A percentile compares a stretch with the other conserved stretches of the same genome.
Evolutionary conservation across 2,797 vertebrate species (phyloP).

Genomic region (Monodelphis domestica): DNA sequence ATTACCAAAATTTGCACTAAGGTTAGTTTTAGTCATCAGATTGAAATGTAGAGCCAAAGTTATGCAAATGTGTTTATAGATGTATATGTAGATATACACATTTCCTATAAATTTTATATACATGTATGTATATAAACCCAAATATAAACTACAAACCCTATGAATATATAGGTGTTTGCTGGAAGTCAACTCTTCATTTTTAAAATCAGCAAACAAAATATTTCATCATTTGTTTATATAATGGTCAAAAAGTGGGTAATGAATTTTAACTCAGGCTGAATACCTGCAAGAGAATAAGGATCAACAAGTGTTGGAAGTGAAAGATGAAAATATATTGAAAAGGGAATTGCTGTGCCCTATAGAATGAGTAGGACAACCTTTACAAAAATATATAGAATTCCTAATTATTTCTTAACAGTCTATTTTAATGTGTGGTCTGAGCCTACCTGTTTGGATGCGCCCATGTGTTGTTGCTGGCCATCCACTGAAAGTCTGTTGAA

Average conservation of each 20-base stretch:
- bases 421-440: conserved; percentile 68
- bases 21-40: conserved; percentile 51
- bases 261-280: conserved; percentile 43
- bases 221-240: conserved; percentile 51
- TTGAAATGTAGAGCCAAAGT: conserved; percentile 2
- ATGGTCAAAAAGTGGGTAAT: conserved; percentile 36
- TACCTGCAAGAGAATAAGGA: conserved; percentile 23
- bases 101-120: background rate
- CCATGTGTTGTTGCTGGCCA: conserved; percentile 85
- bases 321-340: conserved; percentile 40
- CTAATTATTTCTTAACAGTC: conserved; percentile 37
- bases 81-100: background rate
- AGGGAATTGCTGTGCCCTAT: conserved; percentile 3
- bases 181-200: conserved; percentile 14
- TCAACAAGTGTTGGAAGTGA: conserved; percentile 52
- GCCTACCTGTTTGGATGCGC: conserved; percentile 85
- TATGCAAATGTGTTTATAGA: background rate
- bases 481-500: conserved; percentile 84
- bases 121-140: background rate
- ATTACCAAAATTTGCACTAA: conserved; percentile 21
- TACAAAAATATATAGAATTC: background rate
- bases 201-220: conserved; percentile 52
- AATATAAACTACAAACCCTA: background rate
- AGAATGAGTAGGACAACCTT: background rate
- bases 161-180: background rate